Base-by-base conservation (phyloP, 2,888 invertebrate species). In the Blastobasis lacticolella region DNA sequence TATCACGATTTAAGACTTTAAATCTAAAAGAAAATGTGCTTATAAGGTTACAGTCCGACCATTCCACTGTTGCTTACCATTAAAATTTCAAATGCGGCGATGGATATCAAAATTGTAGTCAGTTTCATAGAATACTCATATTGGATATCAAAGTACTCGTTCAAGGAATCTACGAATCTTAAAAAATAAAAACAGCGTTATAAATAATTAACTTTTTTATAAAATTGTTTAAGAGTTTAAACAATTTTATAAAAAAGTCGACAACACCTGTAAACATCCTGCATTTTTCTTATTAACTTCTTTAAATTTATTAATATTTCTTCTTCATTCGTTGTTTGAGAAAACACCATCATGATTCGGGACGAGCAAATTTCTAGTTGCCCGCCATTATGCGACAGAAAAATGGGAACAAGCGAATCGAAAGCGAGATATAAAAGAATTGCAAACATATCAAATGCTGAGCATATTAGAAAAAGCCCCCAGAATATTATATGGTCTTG, bases 361-460 rank as follows among this genome's bases (percentile, higher is more conserved):
- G 52, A 55, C 41, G 69, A 75, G 0, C 79, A 63, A 9, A 86
- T 53, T 36, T 81, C 72, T 4, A 83, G 56, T 50, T 84, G 82
- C 4, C 82, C 81, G 54, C 82, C 80, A 5, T 66, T 61, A 50
- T 86, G 83, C 38, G 81, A 52, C 57, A 81, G 65, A 54, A 81
- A 76, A 61, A 82, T 80, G 0, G 81, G 80, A 1, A 77, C 71
- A n/a, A 86, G 54, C 2, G 84, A 75, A 63, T 86, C 85, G 56
- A 83, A 84, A 4, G 77, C 77, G 0, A 75, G 58, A 37, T 73
- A 80, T 58, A 78, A 67, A 0, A 69, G 53, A 0, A 61, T 52
- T 0, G 76, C 70, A 49, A 70, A 77, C 1, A 57, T 23, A 52
- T 60, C 75, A 46, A 78, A 79, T 8, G 59, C n/a, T 1, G 69